Evolutionary conservation across 2,797 vertebrate genomes (phyloP).

Genomic region (Acropternis orthonyx): DNA sequence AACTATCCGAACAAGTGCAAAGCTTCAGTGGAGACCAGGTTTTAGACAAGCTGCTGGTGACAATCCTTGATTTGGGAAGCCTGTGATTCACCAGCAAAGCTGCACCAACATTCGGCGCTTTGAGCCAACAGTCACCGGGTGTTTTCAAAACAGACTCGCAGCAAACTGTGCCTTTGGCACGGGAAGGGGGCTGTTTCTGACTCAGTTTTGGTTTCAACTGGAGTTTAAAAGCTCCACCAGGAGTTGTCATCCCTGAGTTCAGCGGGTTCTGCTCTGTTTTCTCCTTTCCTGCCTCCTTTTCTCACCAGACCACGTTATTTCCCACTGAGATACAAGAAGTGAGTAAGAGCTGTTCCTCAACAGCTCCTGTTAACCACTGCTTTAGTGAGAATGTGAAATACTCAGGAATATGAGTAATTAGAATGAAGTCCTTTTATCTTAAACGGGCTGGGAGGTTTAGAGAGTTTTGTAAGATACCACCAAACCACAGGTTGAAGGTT

Average conservation of each 20-base stretch:
- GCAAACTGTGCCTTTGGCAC: neutral
- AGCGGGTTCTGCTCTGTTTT: neutral
- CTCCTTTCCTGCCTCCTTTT: neutral
- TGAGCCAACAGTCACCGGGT: neutral
- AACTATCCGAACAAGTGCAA: neutral
- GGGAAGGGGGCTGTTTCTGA: neutral
- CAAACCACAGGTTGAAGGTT: neutral
- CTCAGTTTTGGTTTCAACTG: neutral
- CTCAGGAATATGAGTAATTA: constrained; percentile 5
- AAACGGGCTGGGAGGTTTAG: neutral
- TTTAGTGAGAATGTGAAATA: neutral
- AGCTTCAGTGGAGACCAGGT: neutral
- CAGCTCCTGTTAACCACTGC: neutral
- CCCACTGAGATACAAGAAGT: neutral
- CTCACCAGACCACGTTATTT: neutral
- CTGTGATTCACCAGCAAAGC: neutral
- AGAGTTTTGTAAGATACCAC: neutral
- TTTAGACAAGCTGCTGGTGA: neutral
- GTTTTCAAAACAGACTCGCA: neutral
- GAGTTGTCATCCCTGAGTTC: neutral
- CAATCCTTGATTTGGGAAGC: neutral
- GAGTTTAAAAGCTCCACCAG: neutral
- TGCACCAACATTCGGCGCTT: neutral
- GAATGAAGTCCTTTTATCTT: neutral
- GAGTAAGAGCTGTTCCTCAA: neutral